phyloP scores from a whole-genome alignment of 2,888 invertebrate species.

The Oscheius onirici region DNA sequence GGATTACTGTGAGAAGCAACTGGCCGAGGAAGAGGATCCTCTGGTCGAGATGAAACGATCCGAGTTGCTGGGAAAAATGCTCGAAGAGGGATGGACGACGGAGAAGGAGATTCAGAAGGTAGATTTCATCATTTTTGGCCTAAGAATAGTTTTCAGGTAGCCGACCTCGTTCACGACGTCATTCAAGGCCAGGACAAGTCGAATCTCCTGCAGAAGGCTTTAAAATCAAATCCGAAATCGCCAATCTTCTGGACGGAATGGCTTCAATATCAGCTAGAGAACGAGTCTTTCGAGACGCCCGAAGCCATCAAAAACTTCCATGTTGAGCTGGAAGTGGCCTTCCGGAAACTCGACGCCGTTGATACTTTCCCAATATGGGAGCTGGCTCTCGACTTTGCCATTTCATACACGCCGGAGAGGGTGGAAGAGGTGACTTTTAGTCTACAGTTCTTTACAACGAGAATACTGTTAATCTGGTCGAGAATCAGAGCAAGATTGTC shows the following conservation, averaged over 20 bases:
- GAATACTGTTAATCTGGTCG: no score
- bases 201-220: neutral
- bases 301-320: slow-evolving; percentile 5
- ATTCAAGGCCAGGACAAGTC: neutral
- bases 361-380: slow-evolving; percentile 27
- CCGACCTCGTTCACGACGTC: neutral
- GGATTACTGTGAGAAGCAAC: neutral
- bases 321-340: neutral
- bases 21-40: neutral
- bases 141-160: no score
- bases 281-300: neutral
- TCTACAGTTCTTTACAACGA: no score
- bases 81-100: slow-evolving; percentile 28
- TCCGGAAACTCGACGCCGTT: slow-evolving; percentile 11
- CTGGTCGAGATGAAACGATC: neutral
- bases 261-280: slow-evolving; percentile 17
- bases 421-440: slow-evolving; percentile 29
- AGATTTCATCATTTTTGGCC: neutral
- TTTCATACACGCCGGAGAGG: slow-evolving; percentile 8
- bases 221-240: slow-evolving; percentile 15
- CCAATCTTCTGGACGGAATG: slow-evolving; percentile 22
- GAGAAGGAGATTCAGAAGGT: slow-evolving; percentile 23
- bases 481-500: no score
- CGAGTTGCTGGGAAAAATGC: slow-evolving; percentile 11
- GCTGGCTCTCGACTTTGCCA: slow-evolving; percentile 29